Percentiles rank a stretch among this genome's conserved stretches.
These are phyloP conservation scores for Siphlonurus alternatus DNA, from an alignment of 2,888 invertebrate genomes.

Conservation along the genomic window DNA sequence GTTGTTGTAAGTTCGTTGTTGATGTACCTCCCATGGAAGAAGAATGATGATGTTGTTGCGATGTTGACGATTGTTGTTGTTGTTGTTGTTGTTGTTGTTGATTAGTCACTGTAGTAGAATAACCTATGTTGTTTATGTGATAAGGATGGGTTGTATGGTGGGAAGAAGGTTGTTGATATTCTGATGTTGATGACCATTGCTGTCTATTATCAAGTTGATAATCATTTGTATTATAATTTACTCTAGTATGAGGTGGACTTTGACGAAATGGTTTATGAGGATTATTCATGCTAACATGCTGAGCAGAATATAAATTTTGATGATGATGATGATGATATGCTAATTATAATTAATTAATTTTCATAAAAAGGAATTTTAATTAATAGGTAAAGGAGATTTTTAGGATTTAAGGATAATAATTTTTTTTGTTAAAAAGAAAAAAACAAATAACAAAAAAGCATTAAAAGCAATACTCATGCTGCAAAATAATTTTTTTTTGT, in stretches of 20 bases:
- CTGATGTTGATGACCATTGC: neutral
- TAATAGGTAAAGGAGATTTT: neutral
- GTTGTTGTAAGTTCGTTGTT: slow-evolving; percentile 3
- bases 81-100: slow-evolving; percentile 24
- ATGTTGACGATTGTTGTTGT: slow-evolving; percentile 24
- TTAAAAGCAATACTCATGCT: neutral
- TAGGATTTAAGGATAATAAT: neutral
- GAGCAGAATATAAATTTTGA: too few relatives aligned
- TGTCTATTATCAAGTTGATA: neutral
- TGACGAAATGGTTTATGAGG: neutral
- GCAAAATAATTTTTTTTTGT: neutral
- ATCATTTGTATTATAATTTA: neutral
- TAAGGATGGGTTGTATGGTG: neutral
- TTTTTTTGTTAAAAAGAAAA: neutral
- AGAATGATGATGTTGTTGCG: slow-evolving; percentile 12
- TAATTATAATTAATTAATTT: neutral
- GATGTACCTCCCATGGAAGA: slow-evolving; percentile 9
- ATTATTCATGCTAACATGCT: neutral
- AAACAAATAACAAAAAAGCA: neutral
- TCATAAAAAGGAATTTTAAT: neutral
- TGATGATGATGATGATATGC: neutral
- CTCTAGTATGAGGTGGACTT: neutral
- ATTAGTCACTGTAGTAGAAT: slow-evolving; percentile 7
- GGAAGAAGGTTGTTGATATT: neutral
- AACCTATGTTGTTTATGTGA: neutral